Evolutionary conservation across 2,888 invertebrate species (phyloP).

Genomic region (Lottia gigantea): DNA sequence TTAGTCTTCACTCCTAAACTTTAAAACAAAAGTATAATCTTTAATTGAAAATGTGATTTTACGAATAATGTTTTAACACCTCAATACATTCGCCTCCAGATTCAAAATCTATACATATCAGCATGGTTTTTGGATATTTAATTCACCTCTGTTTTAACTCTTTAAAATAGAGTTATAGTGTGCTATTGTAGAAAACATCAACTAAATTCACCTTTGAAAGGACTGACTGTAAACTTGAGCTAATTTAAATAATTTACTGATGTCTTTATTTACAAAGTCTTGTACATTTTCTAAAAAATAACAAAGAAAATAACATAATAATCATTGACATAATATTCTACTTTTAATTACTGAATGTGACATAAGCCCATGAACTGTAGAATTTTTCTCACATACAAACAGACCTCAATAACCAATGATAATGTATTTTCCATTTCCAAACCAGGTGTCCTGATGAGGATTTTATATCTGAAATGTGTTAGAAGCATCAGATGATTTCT

Average conservation of each 20-base stretch:
- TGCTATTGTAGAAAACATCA: not conserved
- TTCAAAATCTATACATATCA: too few species aligned
- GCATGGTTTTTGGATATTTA: too few species aligned
- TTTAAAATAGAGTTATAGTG: not conserved
- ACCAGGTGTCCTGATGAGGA: not conserved
- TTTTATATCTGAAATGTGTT: not conserved
- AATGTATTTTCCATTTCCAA: not conserved
- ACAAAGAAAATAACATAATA: not conserved
- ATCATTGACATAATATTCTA: too few species aligned
- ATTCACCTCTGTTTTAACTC: not conserved
- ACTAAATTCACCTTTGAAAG: slow-evolving; percentile 37
- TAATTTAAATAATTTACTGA: slow-evolving; percentile 48
- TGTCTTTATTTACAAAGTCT: slow-evolving; percentile 47
- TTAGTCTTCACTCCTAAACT: slow-evolving; percentile 38
- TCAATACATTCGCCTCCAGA: too few species aligned
- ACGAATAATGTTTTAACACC: too few species aligned
- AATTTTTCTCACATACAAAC: too few species aligned
- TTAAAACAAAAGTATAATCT: slow-evolving; percentile 13
- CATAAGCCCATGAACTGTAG: too few species aligned
- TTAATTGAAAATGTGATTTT: too few species aligned
- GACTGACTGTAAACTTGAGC: slow-evolving; percentile 40
- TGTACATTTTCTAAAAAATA: slow-evolving; percentile 37
- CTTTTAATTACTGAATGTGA: too few species aligned
- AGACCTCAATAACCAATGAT: too few species aligned
- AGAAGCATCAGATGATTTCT: not conserved